Evolutionary conservation across 2,797 vertebrate genomes (phyloP).

Genomic region (Cyclopterus lumpus): DNA sequence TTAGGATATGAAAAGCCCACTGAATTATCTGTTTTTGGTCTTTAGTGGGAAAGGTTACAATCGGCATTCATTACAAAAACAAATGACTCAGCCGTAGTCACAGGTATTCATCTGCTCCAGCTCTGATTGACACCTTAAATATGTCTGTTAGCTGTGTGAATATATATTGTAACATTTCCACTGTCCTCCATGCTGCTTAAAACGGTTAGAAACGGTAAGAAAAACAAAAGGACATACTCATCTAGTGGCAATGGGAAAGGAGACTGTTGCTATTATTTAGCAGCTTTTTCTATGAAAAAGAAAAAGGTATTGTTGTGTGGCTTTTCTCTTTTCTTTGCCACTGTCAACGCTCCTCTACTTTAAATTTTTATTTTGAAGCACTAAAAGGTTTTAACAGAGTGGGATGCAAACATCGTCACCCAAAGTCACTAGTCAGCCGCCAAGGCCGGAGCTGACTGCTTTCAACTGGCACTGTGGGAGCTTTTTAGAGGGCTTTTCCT

Average conservation of each 20-base stretch:
- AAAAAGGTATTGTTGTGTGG: neutral
- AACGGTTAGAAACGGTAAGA: no score
- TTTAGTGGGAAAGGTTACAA: no score
- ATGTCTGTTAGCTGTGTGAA: no score
- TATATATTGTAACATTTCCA: no score
- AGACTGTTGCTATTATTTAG: neutral
- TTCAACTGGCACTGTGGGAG: slow-evolving; percentile 45
- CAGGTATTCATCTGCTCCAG: no score
- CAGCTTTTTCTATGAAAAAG: neutral
- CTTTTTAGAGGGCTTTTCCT: slow-evolving; percentile 59
- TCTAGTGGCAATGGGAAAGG: neutral
- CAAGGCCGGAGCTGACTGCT: slow-evolving; percentile 38
- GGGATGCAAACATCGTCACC: slow-evolving; percentile 12
- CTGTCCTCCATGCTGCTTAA: no score
- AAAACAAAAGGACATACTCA: neutral
- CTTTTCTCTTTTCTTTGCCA: slow-evolving; percentile 2
- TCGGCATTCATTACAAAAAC: no score
- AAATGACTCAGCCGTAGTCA: no score
- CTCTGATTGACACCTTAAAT: no score
- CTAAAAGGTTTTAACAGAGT: slow-evolving; percentile 43
- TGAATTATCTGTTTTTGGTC: no score
- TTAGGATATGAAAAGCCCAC: no score
- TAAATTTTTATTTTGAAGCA: slow-evolving; percentile 34
- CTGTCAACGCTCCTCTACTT: neutral
- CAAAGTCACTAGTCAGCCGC: slow-evolving; percentile 51